Percentiles rank a stretch among this genome's conserved stretches.
These are phyloP conservation scores for Macrostomum lignano DNA, from an alignment of 1,140 invertebrate species.

Conservation along the genomic window DNA sequence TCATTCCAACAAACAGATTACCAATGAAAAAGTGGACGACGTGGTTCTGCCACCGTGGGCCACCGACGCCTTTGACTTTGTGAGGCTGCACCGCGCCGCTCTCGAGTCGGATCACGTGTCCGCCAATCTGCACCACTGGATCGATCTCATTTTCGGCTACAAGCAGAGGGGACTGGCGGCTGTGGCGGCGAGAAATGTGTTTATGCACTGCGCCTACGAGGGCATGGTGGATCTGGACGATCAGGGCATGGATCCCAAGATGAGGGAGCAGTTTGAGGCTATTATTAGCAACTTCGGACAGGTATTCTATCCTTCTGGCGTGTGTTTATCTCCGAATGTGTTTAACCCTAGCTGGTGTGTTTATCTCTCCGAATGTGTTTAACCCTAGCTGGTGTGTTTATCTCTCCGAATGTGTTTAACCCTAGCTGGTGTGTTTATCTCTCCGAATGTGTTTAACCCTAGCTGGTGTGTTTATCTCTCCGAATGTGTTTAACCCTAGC, in stretches of 20 bases:
- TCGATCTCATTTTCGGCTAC: slow-evolving; percentile 82
- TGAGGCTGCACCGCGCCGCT: slow-evolving; percentile 41
- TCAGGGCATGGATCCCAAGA: slow-evolving; percentile 87
- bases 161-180: slow-evolving; percentile 64
- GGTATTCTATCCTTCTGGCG: no score
- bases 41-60: slow-evolving; percentile 85
- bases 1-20: no score
- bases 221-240: slow-evolving; percentile 96
- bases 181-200: slow-evolving; percentile 72
- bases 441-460: no score
- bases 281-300: slow-evolving; percentile 99
- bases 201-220: slow-evolving; percentile 96
- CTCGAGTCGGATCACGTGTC: slow-evolving; percentile 89
- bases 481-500: no score
- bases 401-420: no score
- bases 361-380: no score
- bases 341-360: no score
- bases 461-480: no score
- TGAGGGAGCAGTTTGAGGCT: slow-evolving; percentile 91
- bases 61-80: slow-evolving; percentile 70
- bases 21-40: slow-evolving; percentile 59
- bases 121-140: slow-evolving; percentile 89
- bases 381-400: no score
- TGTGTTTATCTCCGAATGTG: no score
- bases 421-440: no score